Evolutionary conservation across 2,888 invertebrate genomes (phyloP).

Genomic region (Sabellastarte sp.): DNA sequence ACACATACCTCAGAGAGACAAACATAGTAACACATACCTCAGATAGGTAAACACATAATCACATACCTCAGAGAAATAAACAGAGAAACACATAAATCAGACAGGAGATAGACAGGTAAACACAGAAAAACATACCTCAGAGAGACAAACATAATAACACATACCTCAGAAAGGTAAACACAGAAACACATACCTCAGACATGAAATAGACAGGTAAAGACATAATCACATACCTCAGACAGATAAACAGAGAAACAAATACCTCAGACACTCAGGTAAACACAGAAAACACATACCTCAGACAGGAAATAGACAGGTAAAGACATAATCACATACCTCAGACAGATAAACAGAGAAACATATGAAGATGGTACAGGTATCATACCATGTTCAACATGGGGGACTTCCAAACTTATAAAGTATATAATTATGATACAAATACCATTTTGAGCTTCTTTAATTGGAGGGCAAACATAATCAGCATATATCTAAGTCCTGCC

Average conservation of each 20-base stretch:
- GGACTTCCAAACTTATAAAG: too few relatives aligned
- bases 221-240: slow-evolving; percentile 37
- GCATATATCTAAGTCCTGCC: too few relatives aligned
- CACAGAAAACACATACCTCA: slow-evolving; percentile 37
- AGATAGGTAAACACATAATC: neutral
- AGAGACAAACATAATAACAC: slow-evolving; percentile 37
- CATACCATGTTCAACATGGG: too few relatives aligned
- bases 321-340: neutral
- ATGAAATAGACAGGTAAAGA: slow-evolving; percentile 14
- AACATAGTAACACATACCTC: slow-evolving; percentile 38
- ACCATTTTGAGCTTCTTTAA: too few relatives aligned
- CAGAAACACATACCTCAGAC: slow-evolving; percentile 42
- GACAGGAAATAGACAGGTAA: neutral
- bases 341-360: neutral
- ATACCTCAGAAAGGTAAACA: slow-evolving; percentile 8
- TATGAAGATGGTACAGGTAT: too few relatives aligned
- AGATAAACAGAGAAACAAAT: neutral
- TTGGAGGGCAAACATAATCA: too few relatives aligned
- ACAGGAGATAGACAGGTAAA: slow-evolving; percentile 21
- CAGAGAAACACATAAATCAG: slow-evolving; percentile 40
- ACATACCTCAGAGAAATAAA: neutral
- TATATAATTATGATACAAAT: too few relatives aligned
- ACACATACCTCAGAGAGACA: slow-evolving; percentile 39
- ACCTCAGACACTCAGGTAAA: neutral
- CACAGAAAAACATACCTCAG: slow-evolving; percentile 40